These are phyloP conservation scores for Theretra japonica DNA, from an alignment of 2,888 invertebrate species.

Conservation along the genomic window DNA sequence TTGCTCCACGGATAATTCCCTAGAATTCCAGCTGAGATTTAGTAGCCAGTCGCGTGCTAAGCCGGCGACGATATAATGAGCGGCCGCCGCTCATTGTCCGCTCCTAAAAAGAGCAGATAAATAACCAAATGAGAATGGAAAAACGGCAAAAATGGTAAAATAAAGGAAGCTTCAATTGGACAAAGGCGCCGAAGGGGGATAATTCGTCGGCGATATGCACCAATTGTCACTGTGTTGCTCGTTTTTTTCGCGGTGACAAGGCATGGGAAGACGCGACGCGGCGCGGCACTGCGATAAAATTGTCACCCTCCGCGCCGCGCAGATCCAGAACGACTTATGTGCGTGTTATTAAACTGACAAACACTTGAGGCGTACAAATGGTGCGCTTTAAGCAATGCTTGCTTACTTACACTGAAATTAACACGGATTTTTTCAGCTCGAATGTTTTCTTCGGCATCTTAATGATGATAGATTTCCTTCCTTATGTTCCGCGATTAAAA, in stretches of 20 bases:
- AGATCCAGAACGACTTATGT: conserved; percentile 5
- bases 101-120: conserved; percentile 80
- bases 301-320: conserved; percentile 51
- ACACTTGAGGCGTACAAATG: conserved; percentile 25
- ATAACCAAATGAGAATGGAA: conserved; percentile 84
- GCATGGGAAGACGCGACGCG: conserved; percentile 57
- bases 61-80: conserved; percentile 79
- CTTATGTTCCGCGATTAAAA: neutral
- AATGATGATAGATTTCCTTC: neutral
- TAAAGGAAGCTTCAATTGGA: conserved; percentile 81
- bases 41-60: conserved; percentile 78
- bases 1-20: conserved; percentile 79
- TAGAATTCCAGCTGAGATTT: conserved; percentile 83
- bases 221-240: conserved; percentile 82
- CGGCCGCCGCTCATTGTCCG: conserved; percentile 64
- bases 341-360: conserved; percentile 24
- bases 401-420: conserved; percentile 8
- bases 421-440: neutral
- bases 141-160: conserved; percentile 82
- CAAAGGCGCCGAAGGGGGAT: conserved; percentile 83
- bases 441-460: neutral
- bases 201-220: conserved; percentile 84
- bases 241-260: conserved; percentile 70
- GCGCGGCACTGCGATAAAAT: conserved; percentile 67
- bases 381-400: neutral